Evolutionary conservation across 37 sponge, comb jelly and placozoan species (phyloP).

Genomic region (Amphimedon queenslandica): DNA sequence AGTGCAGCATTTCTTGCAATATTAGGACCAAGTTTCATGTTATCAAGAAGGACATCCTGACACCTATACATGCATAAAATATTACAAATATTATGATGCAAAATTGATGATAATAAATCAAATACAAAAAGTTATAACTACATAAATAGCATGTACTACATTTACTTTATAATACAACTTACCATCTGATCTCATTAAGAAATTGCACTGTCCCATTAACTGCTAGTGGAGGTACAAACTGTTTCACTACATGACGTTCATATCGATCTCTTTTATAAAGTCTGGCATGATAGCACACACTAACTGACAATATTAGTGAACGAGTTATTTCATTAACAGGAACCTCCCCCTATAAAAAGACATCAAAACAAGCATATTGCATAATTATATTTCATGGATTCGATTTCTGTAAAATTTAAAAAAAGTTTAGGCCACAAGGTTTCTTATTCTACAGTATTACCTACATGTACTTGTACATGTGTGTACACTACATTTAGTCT

Average conservation of each 20-base stretch:
- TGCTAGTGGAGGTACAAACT: slow-evolving; percentile 42
- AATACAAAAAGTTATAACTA: not conserved
- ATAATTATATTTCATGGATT: no score
- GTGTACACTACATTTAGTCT: no score
- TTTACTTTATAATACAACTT: not conserved
- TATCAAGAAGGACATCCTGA: slow-evolving; percentile 54
- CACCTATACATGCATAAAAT: no score
- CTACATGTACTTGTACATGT: no score
- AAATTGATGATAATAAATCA: no score
- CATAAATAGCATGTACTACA: not conserved
- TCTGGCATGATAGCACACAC: slow-evolving; percentile 81
- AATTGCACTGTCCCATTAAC: slow-evolving; percentile 40
- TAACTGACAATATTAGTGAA: slow-evolving; percentile 55
- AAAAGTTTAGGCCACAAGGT: no score
- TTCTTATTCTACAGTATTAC: no score
- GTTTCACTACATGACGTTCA: slow-evolving; percentile 30
- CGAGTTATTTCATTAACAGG: slow-evolving; percentile 17
- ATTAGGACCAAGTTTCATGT: slow-evolving; percentile 48
- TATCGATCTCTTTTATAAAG: slow-evolving; percentile 58
- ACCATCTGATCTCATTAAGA: slow-evolving; percentile 61
- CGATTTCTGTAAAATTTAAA: no score
- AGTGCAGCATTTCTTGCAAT: slow-evolving; percentile 93
- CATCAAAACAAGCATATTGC: not conserved
- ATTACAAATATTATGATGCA: no score
- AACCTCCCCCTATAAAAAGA: no score